Base-by-base conservation (phyloP, 2,113 vertebrate species). In the Ranitomeya variabilis region DNA sequence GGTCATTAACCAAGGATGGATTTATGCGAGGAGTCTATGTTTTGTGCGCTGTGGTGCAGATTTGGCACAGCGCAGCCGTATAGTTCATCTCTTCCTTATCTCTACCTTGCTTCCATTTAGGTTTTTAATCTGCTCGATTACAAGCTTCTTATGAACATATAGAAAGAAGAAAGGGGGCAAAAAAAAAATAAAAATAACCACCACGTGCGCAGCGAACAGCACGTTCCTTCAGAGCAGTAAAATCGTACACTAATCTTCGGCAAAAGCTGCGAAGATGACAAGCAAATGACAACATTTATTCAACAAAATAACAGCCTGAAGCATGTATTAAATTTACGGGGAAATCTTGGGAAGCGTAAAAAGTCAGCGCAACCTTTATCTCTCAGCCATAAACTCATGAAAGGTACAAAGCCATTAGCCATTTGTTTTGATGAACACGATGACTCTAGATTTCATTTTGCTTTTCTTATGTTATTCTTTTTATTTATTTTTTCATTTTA, bases 281-380 rank as follows among this genome's bases (percentile, higher is more conserved):
- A 85, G 73, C 73, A 89, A 89, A 89, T 89, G 87, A 89, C 87
- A 89, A 89, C 87, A 89, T 89, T 89, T 89, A 89, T 89, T 89
- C 73, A 89, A 85, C 73, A 84, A 89, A 89, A 89, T 89, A 89
- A 84, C 81, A 37, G 87, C 87, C 87, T 54, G 69, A 57, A 84
- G 71, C 87, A 57, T 84, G 71, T 84, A 64, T 79, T 84, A 89
- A 89, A 89, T 89, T 89, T 89, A 85, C 81, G 69, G 74, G 23
- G 59, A 89, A 79, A 85, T 85, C 87, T 84, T 23, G 51, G 60
- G 87, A 89, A 78, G 81, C 79, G 73, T 84, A 89, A 89, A 89
- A 89, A 64, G 83, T 73, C 60, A 84, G 77, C 73, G 37, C 81
- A 89, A 79, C 87, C 87, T 89, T 89, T 85, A 89, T 89, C 81